phyloP scores from a whole-genome alignment of 2,797 vertebrate species.

The Mustela erminea region DNA sequence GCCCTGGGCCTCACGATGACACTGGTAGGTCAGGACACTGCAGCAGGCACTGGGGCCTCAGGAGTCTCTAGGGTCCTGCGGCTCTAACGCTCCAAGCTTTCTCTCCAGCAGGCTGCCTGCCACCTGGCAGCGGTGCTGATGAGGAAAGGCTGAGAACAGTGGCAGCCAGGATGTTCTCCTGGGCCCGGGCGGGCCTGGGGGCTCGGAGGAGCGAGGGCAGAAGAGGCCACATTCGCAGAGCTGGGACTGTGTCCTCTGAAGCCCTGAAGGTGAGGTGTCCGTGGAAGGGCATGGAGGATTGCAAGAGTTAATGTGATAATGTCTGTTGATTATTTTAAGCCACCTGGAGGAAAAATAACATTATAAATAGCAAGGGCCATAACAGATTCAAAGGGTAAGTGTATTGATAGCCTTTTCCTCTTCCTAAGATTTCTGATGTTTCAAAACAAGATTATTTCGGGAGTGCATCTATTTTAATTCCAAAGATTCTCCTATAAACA shows the following conservation, averaged over 20 bases:
- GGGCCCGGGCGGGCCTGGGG: neutral
- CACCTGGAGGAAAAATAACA: constrained; percentile 74
- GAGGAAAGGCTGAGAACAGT: neutral
- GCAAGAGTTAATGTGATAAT: constrained; percentile 83
- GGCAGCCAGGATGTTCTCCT: neutral
- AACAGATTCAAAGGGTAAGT: constrained; percentile 83
- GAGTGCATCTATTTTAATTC: constrained; percentile 84
- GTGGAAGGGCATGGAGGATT: constrained; percentile 30
- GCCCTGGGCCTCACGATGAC: neutral
- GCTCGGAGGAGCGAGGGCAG: neutral
- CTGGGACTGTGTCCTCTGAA: constrained; percentile 29
- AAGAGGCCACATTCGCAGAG: neutral
- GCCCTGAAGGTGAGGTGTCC: constrained; percentile 37
- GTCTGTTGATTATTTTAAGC: constrained; percentile 83
- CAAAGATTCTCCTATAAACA: constrained; percentile 82
- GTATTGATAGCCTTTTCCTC: constrained; percentile 83
- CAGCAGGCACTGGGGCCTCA: rapidly evolving
- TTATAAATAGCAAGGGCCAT: constrained; percentile 83
- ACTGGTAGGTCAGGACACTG: no score
- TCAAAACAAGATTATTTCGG: constrained; percentile 86
- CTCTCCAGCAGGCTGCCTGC: neutral
- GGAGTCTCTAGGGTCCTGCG: neutral
- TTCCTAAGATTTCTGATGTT: constrained; percentile 84
- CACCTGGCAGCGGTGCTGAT: neutral
- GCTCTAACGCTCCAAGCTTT: neutral